A percentile compares a stretch with the other conserved stretches of the same genome.
phyloP scores from a whole-genome alignment of 2,113 vertebrate species.

The Scomber colias region DNA sequence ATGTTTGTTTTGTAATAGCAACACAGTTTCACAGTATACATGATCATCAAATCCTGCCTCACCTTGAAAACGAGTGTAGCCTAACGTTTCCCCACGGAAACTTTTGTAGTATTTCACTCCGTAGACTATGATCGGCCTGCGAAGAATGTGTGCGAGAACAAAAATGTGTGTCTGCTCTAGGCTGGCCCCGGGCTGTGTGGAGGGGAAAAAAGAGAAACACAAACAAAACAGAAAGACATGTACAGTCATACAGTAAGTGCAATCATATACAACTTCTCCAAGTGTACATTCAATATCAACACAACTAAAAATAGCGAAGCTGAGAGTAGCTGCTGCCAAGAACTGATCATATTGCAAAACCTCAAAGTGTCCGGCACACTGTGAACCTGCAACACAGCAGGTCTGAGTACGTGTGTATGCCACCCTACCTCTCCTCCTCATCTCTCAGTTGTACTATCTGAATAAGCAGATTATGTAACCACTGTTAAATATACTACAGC shows the following conservation, averaged over 20 bases:
- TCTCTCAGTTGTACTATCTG: conserved; percentile 1
- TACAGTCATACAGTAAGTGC: background rate
- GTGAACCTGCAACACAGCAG: conserved; percentile 21
- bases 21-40: too few species aligned
- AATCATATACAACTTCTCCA: background rate
- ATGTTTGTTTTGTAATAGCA: too few species aligned
- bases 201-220: background rate
- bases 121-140: conserved; percentile 99
- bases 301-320: conserved; percentile 15
- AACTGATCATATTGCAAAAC: conserved; percentile 9
- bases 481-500: conserved; percentile 11
- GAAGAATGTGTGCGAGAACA: conserved; percentile 99
- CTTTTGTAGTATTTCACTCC: conserved; percentile 99
- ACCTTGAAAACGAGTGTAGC: conserved; percentile 99
- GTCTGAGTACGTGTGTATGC: background rate
- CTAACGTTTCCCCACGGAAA: conserved; percentile 98
- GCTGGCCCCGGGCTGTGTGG: conserved; percentile 93
- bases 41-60: conserved; percentile 59
- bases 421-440: background rate
- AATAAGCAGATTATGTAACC: conserved; percentile 23
- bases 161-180: conserved; percentile 99
- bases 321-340: background rate
- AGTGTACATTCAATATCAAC: conserved; percentile 5
- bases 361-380: background rate
- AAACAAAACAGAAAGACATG: background rate